Base-by-base conservation (phyloP, 1,140 invertebrate species). In the Melipona quadrifasciata region DNA sequence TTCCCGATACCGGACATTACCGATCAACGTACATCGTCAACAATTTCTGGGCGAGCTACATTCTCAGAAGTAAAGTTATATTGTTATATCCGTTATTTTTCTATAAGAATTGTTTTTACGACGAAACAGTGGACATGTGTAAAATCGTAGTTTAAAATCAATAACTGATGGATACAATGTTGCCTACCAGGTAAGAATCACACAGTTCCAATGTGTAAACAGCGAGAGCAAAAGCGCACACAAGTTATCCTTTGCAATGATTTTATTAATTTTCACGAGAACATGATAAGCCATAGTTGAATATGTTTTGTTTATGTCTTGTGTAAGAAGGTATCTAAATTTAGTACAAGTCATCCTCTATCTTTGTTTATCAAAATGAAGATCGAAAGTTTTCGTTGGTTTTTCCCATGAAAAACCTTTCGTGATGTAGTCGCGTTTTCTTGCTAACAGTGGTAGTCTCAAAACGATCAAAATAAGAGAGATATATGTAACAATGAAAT, bases 21-120 rank as follows among this genome's bases (percentile, higher is more conserved):
- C 58, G n/a, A 77, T 77, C 31, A 75, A 78, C 39, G 39, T 47
- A 47, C 84, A 88, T 73, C 80, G 71, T 77, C 82, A 87, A 84
- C 80, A 70, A 64, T 87, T 89, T 90, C 81, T 82, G 85, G 82
- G 85, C 80, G 72, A 82, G 72, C 82, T 76, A 81, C 76, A 91
- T 78, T 90, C 70, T 88, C 76, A 86, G 86, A 90, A 92, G 87
- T 89, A 91, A 89, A 85, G 86, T 80, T 88, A 85, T 82, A 86
- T 89, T 76, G 84, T 91, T 85, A 82, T 77, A 84, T 86, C 75
- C 85, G 83, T 87, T 86, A 86, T 91, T 91, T 86, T 91, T 89
- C 67, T 90, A 86, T 84, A 82, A 87, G 53, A 79, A 80, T 91
- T 91, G 80, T 80, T 85, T 91, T 89, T 89, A 89, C n/a, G 81